Evolutionary conservation across 2,797 vertebrate species (phyloP), one percentile per base, ranked within the genome.

Genomic region (Aplochiton taeniatus): DNA sequence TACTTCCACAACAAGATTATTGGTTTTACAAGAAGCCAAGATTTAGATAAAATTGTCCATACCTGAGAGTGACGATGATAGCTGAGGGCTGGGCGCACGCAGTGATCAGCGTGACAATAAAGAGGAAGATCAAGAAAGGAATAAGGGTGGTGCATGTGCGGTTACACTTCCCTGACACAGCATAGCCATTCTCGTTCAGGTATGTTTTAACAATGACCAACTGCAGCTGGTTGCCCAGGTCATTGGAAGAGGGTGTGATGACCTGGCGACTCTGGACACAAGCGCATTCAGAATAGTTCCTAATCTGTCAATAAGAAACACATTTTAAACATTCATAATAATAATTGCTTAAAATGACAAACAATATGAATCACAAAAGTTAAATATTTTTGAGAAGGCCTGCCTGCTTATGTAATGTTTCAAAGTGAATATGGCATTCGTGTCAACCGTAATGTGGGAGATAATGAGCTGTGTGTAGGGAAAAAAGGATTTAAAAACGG

Each of bases 1-100:
- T 54, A 13, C 11, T 50, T 50, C 8, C 49, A 50, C 14, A 13
- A 14, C 16, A 50, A 14, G 17, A 0, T 10, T 16, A 18, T 5
- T 50, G 12, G 10, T 50, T 14, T 13, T 1, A 11, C 16, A 50
- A 12, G 12, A 50, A 13, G 48, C 2, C 6, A 7, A 14, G 48
- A 8, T 9, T 14, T 14, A n/a, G 50, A 31, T 5, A 8, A 7
- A 9, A 16, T 0, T 16, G 11, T n/a, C 13, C 9, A 0, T 82
- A 97, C 96, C 96, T 98, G 90, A 98, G 96, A 7, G 97, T 98
- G 74, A 98, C 97, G 48, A 98, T 98, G 91, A 98, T 98, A 77
- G 96, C 96, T 1, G 97, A 98, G 0, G 97, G 97, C 70, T 98
- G 97, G 13, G 95, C 97, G 0, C 97, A 98, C 0, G 96, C 96